Conservation (phyloP, 2,888 invertebrate genomes). For the Ecdyonurus torrentis region DNA sequence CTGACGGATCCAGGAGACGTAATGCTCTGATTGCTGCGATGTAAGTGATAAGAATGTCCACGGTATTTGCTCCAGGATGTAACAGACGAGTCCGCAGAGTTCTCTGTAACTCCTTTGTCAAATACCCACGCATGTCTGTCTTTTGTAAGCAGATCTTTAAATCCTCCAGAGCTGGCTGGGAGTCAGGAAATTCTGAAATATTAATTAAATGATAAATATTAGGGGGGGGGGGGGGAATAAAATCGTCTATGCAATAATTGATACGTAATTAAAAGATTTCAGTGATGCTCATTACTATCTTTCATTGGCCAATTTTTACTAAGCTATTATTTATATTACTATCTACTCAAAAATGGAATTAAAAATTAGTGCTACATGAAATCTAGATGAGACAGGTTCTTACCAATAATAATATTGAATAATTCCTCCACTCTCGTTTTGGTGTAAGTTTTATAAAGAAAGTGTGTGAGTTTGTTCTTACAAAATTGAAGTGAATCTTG, state of each 20-base stretch:
- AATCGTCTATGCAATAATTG: too few relatives aligned
- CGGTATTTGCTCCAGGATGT: constrained; percentile 90
- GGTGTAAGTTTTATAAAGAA: constrained; percentile 77
- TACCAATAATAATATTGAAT: constrained; percentile 85
- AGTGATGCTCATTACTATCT: too few relatives aligned
- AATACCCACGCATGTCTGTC: constrained; percentile 59
- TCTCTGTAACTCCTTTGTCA: constrained; percentile 63
- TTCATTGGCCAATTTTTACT: too few relatives aligned
- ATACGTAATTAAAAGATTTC: too few relatives aligned
- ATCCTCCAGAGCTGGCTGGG: constrained; percentile 82
- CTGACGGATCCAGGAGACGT: constrained; percentile 80
- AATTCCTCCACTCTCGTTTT: constrained; percentile 77
- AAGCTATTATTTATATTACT: too few relatives aligned
- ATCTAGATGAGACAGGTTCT: constrained; percentile 11
- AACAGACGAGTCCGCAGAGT: constrained; percentile 73
- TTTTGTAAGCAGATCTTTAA: constrained; percentile 69
- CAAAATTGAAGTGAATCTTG: constrained; percentile 44
- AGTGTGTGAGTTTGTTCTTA: constrained; percentile 60
- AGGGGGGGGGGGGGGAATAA: too few relatives aligned
- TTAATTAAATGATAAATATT: too few relatives aligned
- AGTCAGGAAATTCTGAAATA: constrained; percentile 81
- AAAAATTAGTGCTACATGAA: too few relatives aligned
- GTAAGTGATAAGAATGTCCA: constrained; percentile 91
- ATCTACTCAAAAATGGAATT: too few relatives aligned
- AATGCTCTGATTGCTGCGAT: constrained; percentile 88